Evolutionary conservation across 2,888 invertebrate species (phyloP), one percentile per base, ranked within the genome.

Genomic region (Pseudeuparius sepicola): DNA sequence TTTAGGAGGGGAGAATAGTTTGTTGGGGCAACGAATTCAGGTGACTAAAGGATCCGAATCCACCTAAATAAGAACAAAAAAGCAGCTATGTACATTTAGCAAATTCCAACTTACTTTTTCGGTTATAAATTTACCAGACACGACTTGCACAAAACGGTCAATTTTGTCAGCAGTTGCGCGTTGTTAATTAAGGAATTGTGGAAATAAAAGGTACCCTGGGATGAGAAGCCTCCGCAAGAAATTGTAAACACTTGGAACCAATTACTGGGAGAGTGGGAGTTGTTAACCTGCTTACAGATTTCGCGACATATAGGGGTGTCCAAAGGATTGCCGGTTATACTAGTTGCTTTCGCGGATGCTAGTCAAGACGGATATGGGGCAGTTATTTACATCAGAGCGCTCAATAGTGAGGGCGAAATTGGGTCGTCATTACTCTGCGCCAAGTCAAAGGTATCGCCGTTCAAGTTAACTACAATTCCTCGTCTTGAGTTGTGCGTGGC

Each of bases 221-320:
- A 28, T 14, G 28, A 28, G 4, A 14, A 5, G 12, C 28, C 28
- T 15, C 28, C 28, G n/a, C 10, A 14, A 14, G 6, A 7, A 10
- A 33, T 31, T 20, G 11, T 33, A 16, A 27, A 33, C 24, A 27
- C 15, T 10, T 23, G 24, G 24, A 25, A 26, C 3, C 6, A 2
- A n/a, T 14, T 11, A 15, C 15, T 13, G 4, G 14, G 12, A 10
- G 14, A 33, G 15, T 33, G 33, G 25, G 14, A 14, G 10, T 24
- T 25, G 5, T 26, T 33, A 4, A 14, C 13, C 24, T 6, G 15
- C 12, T 33, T 33, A n/a, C 24, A 33, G 10, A 12, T 35, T 12
- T 23, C 35, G 5, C 28, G 29, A 12, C 20, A 35, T 35, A 9
- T 35, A 20, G 35, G 29, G 14, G 28, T 24, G 11, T 13, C 14